Base-by-base conservation (phyloP, 2,888 invertebrate species). In the Tetragnatha montana region DNA sequence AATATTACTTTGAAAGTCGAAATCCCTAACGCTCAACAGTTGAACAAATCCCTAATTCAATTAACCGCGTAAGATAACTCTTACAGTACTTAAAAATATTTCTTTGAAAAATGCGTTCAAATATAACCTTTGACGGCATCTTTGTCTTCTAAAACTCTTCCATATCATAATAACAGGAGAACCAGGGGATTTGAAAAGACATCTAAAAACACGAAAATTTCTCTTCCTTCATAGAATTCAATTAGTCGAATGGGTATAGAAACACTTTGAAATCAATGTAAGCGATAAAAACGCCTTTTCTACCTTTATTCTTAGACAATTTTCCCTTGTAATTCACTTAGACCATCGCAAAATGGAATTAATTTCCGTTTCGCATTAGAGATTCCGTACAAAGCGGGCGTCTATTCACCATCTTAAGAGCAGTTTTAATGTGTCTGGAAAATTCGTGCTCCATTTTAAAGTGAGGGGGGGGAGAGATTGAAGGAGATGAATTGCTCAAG, bases 351-450 rank as follows among this genome's bases (percentile, higher is more conserved):
- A 68, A 60, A 68, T 17, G 78, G 60, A 78, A 78, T 68, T 78
- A 68, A 78, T 78, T 78, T 68, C 60, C 35, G 21, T 51, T 78
- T 60, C 51, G 22, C 19, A 35, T 78, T 78, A 35, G 8, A 51
- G 22, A 49, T 78, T 78, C 68, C n/a, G 22, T 22, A 17, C 60
- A 78, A 60, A 35, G 35, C 35, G 35, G n/a, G 51, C 60, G 21
- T 8, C 8, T 60, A 6, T 60, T 22, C 60, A 22, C 60, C 8
- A n/a, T 12, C 60, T 60, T 22, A 14, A 21, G 22, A 21, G 17
- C 17, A 75, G 8, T 49, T 50, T 76, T 19, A 76, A n/a, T 8
- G 21, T 50, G 78, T 47, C 22, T 60, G 60, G 14, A 19, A 17
- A 8, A 51, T n/a, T 17, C 2, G 60, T 68, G 14, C 8, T 60